Evolutionary conservation across 2,888 invertebrate species (phyloP).

Genomic region (Caenorhabditis sp.): DNA sequence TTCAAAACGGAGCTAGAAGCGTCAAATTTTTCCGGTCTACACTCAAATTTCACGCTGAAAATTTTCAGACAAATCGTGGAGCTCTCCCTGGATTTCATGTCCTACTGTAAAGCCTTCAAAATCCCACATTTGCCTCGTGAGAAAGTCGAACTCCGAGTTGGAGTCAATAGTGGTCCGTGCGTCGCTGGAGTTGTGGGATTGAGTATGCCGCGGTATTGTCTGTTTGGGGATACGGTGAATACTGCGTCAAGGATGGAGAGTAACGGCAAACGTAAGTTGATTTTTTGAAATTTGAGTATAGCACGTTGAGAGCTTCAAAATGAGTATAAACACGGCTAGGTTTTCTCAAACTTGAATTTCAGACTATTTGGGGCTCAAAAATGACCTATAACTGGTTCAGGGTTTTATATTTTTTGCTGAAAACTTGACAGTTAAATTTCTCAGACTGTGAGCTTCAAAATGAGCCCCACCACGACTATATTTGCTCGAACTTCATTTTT

Average conservation of each 20-base stretch:
- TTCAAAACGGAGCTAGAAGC: not conserved
- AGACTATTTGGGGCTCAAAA: not conserved
- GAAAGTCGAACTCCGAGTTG: conserved; percentile 77
- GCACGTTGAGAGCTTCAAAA: not conserved
- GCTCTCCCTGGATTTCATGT: conserved; percentile 78
- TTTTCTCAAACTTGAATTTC: not conserved
- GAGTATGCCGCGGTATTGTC: conserved; percentile 80
- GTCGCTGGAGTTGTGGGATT: conserved; percentile 79
- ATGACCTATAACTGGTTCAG: too few relatives aligned
- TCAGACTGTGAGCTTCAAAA: too few relatives aligned
- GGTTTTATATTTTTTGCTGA: too few relatives aligned
- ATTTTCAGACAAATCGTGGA: conserved; percentile 75
- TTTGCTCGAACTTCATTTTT: too few relatives aligned
- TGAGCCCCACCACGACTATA: too few relatives aligned
- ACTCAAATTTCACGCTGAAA: not conserved
- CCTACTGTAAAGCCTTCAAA: conserved; percentile 70
- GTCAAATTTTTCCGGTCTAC: too few relatives aligned
- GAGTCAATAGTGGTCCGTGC: conserved; percentile 77
- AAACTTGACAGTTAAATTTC: too few relatives aligned
- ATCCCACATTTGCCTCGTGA: conserved; percentile 79
- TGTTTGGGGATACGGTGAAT: conserved; percentile 82
- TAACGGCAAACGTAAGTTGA: conserved; percentile 78
- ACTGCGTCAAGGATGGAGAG: conserved; percentile 81
- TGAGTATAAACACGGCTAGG: not conserved
- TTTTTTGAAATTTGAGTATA: not conserved